Evolutionary conservation across 2,888 invertebrate genomes (phyloP).

Genomic region (Orthonevra nobilis): DNA sequence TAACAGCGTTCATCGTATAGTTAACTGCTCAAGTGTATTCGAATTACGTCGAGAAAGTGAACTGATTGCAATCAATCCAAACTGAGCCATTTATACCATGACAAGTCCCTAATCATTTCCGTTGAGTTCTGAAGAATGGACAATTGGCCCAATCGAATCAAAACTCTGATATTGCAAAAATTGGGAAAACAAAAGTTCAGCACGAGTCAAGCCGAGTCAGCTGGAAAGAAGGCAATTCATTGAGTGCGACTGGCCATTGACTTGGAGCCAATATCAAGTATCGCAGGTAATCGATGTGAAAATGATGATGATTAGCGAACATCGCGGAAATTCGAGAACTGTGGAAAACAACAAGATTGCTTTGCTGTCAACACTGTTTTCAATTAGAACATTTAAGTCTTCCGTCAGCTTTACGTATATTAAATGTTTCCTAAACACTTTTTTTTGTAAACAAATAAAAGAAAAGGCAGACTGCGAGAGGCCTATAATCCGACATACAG

Average conservation of each 20-base stretch:
- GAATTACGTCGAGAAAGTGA: constrained; percentile 40
- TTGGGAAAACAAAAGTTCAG: background rate
- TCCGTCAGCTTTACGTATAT: too few species aligned
- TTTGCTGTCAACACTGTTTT: too few species aligned
- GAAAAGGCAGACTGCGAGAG: too few species aligned
- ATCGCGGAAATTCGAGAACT: too few species aligned
- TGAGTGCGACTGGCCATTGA: too few species aligned
- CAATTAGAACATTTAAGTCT: too few species aligned
- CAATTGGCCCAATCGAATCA: background rate
- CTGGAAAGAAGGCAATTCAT: too few species aligned
- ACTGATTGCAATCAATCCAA: constrained; percentile 28
- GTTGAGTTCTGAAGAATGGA: constrained; percentile 1
- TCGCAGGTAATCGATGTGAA: background rate
- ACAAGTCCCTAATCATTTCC: constrained; percentile 1
- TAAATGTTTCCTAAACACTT: too few species aligned
- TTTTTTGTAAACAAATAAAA: too few species aligned
- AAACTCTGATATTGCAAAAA: constrained; percentile 15
- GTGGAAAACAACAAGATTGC: too few species aligned
- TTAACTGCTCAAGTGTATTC: background rate
- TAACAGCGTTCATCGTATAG: constrained; percentile 39
- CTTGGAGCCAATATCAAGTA: too few species aligned
- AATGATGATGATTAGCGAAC: background rate
- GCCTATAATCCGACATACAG: too few species aligned
- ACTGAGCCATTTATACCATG: constrained; percentile 44
- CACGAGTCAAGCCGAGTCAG: background rate